These are phyloP conservation scores for Lacerta bilineata DNA, from an alignment of 2,797 vertebrate species.

Conservation along the genomic window DNA sequence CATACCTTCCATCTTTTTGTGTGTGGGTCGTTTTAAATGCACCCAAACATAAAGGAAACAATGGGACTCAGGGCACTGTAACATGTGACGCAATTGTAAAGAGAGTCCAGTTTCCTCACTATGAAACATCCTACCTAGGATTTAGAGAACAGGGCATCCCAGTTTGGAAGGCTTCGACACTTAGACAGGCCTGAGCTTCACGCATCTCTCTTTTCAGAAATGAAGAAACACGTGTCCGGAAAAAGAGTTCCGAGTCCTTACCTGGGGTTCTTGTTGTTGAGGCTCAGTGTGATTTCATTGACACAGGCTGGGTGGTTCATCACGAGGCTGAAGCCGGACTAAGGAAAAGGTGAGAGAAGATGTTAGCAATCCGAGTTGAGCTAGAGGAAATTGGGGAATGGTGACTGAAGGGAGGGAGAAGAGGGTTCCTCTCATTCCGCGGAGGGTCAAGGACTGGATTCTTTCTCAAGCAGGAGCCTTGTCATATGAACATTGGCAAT, in stretches of 20 bases:
- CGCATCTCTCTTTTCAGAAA: neutral
- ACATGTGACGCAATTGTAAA: neutral
- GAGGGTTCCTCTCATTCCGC: neutral
- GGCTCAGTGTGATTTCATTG: slow-evolving; percentile 94
- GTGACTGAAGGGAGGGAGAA: neutral
- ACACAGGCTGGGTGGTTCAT: slow-evolving; percentile 94
- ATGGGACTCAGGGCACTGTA: neutral
- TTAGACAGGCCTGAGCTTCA: neutral
- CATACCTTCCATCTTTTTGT: too few relatives aligned
- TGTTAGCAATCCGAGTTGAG: neutral
- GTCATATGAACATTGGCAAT: neutral
- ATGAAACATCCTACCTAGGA: neutral
- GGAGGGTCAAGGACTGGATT: neutral
- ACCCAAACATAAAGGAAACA: too few relatives aligned
- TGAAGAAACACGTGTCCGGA: neutral
- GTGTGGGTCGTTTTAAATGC: too few relatives aligned
- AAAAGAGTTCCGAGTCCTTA: slow-evolving; percentile 62
- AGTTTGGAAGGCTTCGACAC: neutral
- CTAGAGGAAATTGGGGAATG: neutral
- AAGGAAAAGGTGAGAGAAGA: slow-evolving; percentile 10
- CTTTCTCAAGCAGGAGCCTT: neutral
- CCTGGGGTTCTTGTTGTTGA: slow-evolving; percentile 93
- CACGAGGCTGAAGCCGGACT: slow-evolving; percentile 96
- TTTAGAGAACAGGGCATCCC: neutral
- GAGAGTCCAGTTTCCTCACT: neutral